Conservation (phyloP, 2,113 vertebrate species). For the Sylvia atricapilla region DNA sequence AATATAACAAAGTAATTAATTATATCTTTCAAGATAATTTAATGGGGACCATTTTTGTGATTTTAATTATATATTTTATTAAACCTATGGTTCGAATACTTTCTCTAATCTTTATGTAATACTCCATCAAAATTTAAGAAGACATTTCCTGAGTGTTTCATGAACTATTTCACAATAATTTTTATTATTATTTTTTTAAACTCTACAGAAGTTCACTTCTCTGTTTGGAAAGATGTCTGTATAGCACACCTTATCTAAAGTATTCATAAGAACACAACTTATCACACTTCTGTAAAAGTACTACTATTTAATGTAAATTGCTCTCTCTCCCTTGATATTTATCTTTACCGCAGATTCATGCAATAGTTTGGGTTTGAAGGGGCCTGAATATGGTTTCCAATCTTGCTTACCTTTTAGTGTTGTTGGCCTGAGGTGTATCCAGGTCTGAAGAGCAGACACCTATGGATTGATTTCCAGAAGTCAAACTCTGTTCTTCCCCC, state of each 20-base stretch:
- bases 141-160: neutral
- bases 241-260: neutral
- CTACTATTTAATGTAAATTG: neutral
- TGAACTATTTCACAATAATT: neutral
- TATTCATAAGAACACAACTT: neutral
- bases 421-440: neutral
- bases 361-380: neutral
- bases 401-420: neutral
- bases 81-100: neutral
- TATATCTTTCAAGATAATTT: neutral
- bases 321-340: neutral
- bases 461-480: neutral
- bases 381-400: neutral
- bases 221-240: neutral
- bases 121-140: neutral
- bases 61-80: slow-evolving; percentile 20
- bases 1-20: neutral
- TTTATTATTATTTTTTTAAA: neutral
- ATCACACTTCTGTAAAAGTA: neutral
- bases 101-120: neutral
- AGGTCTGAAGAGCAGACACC: neutral
- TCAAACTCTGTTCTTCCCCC: neutral
- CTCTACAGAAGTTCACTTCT: neutral
- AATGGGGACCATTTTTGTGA: neutral
- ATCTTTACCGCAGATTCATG: neutral